Evolutionary conservation across 1,140 invertebrate species (phyloP).

Genomic region (Hyles vespertilio): DNA sequence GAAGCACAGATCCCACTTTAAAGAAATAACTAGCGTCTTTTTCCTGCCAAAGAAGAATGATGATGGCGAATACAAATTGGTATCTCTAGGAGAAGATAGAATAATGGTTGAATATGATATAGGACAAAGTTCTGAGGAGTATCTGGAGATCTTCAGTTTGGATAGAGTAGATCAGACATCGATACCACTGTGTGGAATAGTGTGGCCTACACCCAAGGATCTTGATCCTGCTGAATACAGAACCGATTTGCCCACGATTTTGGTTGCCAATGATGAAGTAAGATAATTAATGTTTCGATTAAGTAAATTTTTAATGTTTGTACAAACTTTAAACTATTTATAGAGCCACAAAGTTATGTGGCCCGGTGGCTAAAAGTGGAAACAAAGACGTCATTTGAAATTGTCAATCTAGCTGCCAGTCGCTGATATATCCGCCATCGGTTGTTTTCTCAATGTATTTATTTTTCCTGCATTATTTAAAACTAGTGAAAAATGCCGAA

Average conservation of each 20-base stretch:
- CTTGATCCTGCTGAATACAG: slow-evolving; percentile 35
- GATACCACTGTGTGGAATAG: slow-evolving; percentile 75
- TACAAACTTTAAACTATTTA: too few relatives aligned
- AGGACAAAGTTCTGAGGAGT: slow-evolving; percentile 67
- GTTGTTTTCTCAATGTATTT: too few relatives aligned
- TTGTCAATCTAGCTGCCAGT: too few relatives aligned
- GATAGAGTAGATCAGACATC: slow-evolving; percentile 79
- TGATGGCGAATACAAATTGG: slow-evolving; percentile 59
- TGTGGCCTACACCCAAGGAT: slow-evolving; percentile 42
- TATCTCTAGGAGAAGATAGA: slow-evolving; percentile 78
- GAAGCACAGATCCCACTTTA: slow-evolving; percentile 77
- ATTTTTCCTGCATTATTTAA: too few relatives aligned
- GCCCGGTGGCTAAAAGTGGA: too few relatives aligned
- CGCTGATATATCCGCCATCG: too few relatives aligned
- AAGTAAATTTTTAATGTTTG: too few relatives aligned
- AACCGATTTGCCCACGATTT: slow-evolving; percentile 48
- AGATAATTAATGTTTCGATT: not conserved
- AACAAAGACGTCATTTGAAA: too few relatives aligned
- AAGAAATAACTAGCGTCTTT: slow-evolving; percentile 72
- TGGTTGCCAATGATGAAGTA: slow-evolving; percentile 75
- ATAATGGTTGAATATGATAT: slow-evolving; percentile 83
- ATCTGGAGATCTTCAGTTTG: slow-evolving; percentile 48
- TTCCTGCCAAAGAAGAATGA: slow-evolving; percentile 64
- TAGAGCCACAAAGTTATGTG: too few relatives aligned
- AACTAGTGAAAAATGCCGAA: too few relatives aligned